Evolutionary conservation across 2,113 vertebrate genomes (phyloP).

Genomic region (Arvicanthis niloticus): DNA sequence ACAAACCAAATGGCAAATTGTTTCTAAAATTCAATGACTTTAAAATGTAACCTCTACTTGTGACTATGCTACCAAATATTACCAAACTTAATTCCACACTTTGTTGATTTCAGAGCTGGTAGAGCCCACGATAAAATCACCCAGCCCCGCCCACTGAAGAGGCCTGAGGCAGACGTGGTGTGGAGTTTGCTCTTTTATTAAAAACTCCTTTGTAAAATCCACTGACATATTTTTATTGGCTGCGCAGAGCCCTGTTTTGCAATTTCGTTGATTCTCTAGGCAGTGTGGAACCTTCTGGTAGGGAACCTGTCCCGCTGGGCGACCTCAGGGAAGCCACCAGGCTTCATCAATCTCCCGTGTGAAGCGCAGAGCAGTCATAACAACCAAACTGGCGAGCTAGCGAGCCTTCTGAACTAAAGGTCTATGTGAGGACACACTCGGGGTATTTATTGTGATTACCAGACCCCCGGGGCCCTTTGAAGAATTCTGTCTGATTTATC

Average conservation of each 20-base stretch:
- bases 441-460: slow-evolving; percentile 83
- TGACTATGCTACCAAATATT: not conserved
- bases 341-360: slow-evolving; percentile 75
- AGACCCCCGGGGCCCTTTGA: slow-evolving; percentile 78
- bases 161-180: slow-evolving; percentile 7
- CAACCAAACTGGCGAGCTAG: slow-evolving; percentile 69
- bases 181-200: slow-evolving; percentile 72
- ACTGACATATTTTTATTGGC: slow-evolving; percentile 80
- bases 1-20: not conserved
- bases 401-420: slow-evolving; percentile 74
- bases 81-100: not conserved
- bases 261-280: slow-evolving; percentile 69
- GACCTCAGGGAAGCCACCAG: slow-evolving; percentile 72
- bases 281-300: slow-evolving; percentile 74
- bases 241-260: slow-evolving; percentile 39
- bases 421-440: slow-evolving; percentile 77
- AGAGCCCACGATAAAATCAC: not conserved
- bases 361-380: slow-evolving; percentile 73
- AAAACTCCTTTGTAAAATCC: slow-evolving; percentile 75
- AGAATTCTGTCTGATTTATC: slow-evolving; percentile 82
- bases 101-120: slow-evolving; percentile 34
- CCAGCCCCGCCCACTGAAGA: not conserved
- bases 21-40: not conserved
- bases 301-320: slow-evolving; percentile 76
- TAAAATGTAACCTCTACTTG: not conserved